Conservation (phyloP, 2,888 invertebrate genomes). For the Aquatica leii region DNA sequence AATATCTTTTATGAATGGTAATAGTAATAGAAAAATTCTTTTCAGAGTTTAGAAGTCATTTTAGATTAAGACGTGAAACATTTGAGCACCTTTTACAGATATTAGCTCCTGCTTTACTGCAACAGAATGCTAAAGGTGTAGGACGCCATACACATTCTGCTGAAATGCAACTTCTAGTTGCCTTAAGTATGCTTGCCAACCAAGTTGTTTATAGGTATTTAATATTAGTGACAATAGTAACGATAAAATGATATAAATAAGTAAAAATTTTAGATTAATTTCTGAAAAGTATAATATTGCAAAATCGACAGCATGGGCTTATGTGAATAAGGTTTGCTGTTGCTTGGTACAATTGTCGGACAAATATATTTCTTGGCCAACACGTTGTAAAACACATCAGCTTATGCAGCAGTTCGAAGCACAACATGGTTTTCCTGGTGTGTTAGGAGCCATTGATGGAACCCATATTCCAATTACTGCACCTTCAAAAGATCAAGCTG, state of each 20-base stretch:
- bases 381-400: background rate
- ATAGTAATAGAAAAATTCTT: no score
- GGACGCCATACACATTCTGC: constrained; percentile 5
- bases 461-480: constrained; percentile 11
- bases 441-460: constrained; percentile 5
- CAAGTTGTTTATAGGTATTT: constrained; percentile 15
- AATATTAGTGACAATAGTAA: background rate
- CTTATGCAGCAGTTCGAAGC: background rate
- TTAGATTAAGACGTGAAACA: background rate
- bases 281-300: constrained; percentile 10
- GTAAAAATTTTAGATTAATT: background rate
- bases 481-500: background rate
- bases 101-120: constrained; percentile 5
- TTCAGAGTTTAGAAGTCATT: constrained; percentile 15
- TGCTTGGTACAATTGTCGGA: constrained; percentile 1
- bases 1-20: no score
- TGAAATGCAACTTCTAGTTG: constrained; percentile 11
- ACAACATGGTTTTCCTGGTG: background rate
- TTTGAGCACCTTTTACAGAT: constrained; percentile 9
- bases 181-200: constrained; percentile 5
- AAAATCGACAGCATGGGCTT: constrained; percentile 15
- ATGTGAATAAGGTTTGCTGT: constrained; percentile 1
- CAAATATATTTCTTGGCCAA: constrained; percentile 11
- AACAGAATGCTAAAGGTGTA: background rate
- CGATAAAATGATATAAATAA: no score